These are phyloP conservation scores for Cyaniris semiargus DNA, from an alignment of 2,888 invertebrate genomes.

Conservation along the genomic window DNA sequence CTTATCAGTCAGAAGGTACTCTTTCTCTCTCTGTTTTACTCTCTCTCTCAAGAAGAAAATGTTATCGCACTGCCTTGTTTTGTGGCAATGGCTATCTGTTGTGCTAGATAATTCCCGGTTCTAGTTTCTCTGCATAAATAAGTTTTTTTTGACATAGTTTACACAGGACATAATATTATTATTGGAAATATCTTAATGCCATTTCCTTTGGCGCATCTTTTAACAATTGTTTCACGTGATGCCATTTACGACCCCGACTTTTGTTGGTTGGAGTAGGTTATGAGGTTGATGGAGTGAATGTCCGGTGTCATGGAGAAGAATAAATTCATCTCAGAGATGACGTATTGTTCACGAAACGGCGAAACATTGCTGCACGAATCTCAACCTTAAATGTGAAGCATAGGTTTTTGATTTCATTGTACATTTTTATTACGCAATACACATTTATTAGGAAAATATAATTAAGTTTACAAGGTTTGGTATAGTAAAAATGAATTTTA, in stretches of 20 bases:
- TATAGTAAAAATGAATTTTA: neutral
- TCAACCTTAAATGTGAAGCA: neutral
- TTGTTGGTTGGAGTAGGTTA: slow-evolving; percentile 23
- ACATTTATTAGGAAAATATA: neutral
- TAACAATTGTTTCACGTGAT: slow-evolving; percentile 6
- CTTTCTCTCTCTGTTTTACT: too few species aligned
- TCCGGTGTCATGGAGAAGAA: slow-evolving; percentile 18
- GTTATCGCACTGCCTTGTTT: too few species aligned
- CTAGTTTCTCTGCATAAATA: too few species aligned
- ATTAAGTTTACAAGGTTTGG: neutral
- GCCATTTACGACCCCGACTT: slow-evolving; percentile 13
- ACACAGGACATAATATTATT: too few species aligned
- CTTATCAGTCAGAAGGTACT: too few species aligned
- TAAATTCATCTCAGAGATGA: slow-evolving; percentile 25
- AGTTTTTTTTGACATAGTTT: too few species aligned
- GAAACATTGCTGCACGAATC: neutral
- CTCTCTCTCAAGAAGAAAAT: too few species aligned
- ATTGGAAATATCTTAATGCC: neutral
- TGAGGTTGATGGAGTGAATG: slow-evolving; percentile 23
- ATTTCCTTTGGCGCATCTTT: neutral
- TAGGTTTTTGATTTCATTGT: neutral
- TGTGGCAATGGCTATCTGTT: too few species aligned
- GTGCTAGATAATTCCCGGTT: too few species aligned
- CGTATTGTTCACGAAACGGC: slow-evolving; percentile 15
- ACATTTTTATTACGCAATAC: neutral